A percentile compares a stretch with the other conserved stretches of the same genome.
Evolutionary conservation across 1,140 invertebrate genomes (phyloP).

Genomic region (Achatina immaculata): DNA sequence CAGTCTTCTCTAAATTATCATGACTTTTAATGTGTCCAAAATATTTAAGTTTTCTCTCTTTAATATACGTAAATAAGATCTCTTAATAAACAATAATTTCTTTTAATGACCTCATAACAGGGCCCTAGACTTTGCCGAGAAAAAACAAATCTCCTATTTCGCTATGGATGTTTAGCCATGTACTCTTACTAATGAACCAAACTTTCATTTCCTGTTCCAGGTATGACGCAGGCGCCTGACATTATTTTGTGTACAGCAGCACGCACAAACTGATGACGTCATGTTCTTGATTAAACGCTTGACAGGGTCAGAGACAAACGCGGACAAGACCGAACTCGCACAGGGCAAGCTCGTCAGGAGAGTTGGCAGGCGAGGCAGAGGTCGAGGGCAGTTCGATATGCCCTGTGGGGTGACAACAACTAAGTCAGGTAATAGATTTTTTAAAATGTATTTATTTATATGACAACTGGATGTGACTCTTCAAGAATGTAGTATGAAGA

Average conservation of each 20-base stretch:
- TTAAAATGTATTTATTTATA: not conserved
- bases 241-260: not conserved
- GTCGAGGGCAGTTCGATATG: slow-evolving; percentile 61
- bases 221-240: not conserved
- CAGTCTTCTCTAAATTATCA: too few relatives aligned
- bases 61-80: too few relatives aligned
- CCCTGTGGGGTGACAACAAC: slow-evolving; percentile 62
- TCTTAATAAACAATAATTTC: too few relatives aligned
- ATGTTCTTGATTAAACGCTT: slow-evolving; percentile 44
- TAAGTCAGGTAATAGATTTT: slow-evolving; percentile 56
- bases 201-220: not conserved
- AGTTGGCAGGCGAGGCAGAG: slow-evolving; percentile 55
- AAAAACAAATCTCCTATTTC: too few relatives aligned
- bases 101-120: too few relatives aligned
- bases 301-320: not conserved
- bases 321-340: slow-evolving; percentile 40
- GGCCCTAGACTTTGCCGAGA: too few relatives aligned
- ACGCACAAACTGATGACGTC: not conserved
- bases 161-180: too few relatives aligned
- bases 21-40: too few relatives aligned
- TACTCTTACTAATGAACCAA: too few relatives aligned
- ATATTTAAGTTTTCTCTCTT: too few relatives aligned
- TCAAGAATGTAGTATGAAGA: too few relatives aligned
- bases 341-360: slow-evolving; percentile 53
- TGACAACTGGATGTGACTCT: not conserved